These are phyloP conservation scores for Dastarcus helophoroides DNA, from an alignment of 2,888 invertebrate species.

Conservation along the genomic window DNA sequence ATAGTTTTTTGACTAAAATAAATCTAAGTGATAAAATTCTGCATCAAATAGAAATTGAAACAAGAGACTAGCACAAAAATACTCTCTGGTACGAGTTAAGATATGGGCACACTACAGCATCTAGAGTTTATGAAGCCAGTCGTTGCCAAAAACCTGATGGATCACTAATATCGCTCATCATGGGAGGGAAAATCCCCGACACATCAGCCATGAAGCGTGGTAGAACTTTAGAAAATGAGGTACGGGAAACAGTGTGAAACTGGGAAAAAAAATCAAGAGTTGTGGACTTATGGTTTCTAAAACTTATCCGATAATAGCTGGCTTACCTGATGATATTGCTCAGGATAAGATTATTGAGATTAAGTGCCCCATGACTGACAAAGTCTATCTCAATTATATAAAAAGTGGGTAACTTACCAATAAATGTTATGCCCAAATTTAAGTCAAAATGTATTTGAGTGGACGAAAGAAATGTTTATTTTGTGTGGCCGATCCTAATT, in stretches of 20 bases:
- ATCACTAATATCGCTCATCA: conserved; percentile 14
- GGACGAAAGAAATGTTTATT: conserved; percentile 11
- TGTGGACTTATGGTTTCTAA: conserved; percentile 6
- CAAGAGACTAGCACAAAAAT: conserved; percentile 7
- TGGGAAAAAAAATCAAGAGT: conserved; percentile 3
- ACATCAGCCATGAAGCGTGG: conserved; percentile 18
- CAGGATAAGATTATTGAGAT: conserved; percentile 19
- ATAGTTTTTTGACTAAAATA: background rate
- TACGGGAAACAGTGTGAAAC: conserved; percentile 9
- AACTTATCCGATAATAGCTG: conserved; percentile 12
- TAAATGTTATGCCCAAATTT: conserved; percentile 15
- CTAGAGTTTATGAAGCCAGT: conserved; percentile 11
- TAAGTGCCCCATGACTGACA: conserved; percentile 17
- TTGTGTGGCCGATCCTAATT: conserved; percentile 14
- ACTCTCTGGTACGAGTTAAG: conserved; percentile 11
- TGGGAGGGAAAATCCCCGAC: conserved; percentile 16
- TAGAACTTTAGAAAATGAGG: conserved; percentile 15
- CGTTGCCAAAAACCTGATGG: conserved; percentile 18
- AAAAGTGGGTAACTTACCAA: conserved; percentile 10
- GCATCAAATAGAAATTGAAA: too few relatives aligned
- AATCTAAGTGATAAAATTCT: too few relatives aligned
- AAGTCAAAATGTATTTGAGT: conserved; percentile 16
- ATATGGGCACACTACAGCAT: conserved; percentile 12
- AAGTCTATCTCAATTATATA: conserved; percentile 14
- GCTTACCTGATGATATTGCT: conserved; percentile 19